phyloP scores from a whole-genome alignment of 2,888 invertebrate genomes.

The Pimpla rufipes region DNA sequence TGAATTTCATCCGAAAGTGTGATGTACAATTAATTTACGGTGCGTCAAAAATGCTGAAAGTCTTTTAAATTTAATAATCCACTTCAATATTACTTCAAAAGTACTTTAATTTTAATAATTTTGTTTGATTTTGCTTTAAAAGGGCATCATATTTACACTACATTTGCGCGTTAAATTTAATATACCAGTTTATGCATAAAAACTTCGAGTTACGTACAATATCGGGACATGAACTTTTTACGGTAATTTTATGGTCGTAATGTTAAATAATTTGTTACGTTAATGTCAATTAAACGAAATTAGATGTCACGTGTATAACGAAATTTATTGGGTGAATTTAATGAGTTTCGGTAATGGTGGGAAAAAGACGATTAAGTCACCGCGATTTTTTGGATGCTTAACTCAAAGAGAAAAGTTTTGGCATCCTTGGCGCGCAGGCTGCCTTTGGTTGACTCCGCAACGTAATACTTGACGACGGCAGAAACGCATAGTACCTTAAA shows the following conservation, averaged over 20 bases:
- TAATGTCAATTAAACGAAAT: background rate
- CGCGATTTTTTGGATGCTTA: background rate
- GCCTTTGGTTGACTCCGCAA: background rate
- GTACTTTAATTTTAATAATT: too few relatives aligned
- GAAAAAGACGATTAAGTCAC: background rate
- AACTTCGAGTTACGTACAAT: too few relatives aligned
- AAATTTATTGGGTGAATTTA: background rate
- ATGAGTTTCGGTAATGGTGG: background rate
- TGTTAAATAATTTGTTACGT: background rate
- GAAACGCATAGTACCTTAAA: conserved; percentile 6
- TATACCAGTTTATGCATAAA: too few relatives aligned
- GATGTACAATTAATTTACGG: too few relatives aligned
- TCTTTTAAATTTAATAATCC: too few relatives aligned
- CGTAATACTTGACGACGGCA: background rate
- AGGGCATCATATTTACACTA: too few relatives aligned
- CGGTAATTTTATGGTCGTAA: background rate
- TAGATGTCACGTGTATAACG: background rate
- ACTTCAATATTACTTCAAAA: too few relatives aligned
- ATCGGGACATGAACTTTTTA: too few relatives aligned
- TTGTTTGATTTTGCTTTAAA: too few relatives aligned
- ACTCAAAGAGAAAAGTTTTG: conserved; percentile 8
- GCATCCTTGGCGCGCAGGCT: background rate
- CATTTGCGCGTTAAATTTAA: too few relatives aligned
- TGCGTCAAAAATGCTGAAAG: too few relatives aligned
- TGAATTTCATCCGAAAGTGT: too few relatives aligned